These are phyloP conservation scores for Seira sanloemensis DNA, from an alignment of 2,888 invertebrate genomes.

Conservation along the genomic window DNA sequence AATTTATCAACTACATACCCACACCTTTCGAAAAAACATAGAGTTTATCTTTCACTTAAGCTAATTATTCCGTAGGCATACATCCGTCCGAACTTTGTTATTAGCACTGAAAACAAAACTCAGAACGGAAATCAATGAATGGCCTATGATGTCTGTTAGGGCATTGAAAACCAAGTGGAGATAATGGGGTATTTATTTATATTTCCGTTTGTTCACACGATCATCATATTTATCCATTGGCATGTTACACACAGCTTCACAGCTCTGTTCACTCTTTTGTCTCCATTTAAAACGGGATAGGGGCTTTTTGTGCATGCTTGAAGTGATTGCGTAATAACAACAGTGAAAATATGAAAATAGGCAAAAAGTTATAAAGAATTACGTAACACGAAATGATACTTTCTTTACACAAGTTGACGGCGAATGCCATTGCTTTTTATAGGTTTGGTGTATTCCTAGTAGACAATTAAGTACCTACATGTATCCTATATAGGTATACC, in stretches of 20 bases:
- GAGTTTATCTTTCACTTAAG: not conserved
- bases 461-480: not conserved
- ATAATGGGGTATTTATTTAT: not conserved
- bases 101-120: not conserved
- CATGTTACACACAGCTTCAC: too few relatives aligned
- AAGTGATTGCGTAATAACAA: not conserved
- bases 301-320: not conserved
- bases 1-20: not conserved
- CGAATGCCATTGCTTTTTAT: too few relatives aligned
- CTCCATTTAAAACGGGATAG: too few relatives aligned
- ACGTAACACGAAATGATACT: not conserved
- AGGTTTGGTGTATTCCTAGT: too few relatives aligned
- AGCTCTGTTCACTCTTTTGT: too few relatives aligned
- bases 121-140: not conserved
- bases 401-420: not conserved
- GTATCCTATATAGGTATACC: not conserved
- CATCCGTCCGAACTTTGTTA: not conserved
- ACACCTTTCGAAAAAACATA: not conserved
- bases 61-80: not conserved
- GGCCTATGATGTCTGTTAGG: not conserved
- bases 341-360: not conserved
- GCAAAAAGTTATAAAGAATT: not conserved
- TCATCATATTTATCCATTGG: too few relatives aligned
- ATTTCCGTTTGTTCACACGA: not conserved
- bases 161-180: not conserved